Base-by-base conservation (phyloP, 2,888 invertebrate genomes). In the Drosophila bunnanda region DNA sequence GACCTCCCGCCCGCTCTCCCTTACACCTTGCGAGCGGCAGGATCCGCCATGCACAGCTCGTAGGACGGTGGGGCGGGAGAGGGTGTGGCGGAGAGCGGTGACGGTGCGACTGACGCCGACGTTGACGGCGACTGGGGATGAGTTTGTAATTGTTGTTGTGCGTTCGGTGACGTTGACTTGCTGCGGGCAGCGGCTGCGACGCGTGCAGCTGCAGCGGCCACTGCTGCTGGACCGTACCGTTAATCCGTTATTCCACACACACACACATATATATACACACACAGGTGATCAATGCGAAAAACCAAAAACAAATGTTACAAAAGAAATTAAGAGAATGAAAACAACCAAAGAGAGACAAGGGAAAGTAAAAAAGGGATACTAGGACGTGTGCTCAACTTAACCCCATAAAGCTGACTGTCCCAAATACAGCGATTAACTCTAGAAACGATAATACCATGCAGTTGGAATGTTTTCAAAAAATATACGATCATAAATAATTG, bases 101-200 rank as follows among this genome's bases (percentile, higher is more conserved):
- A 54, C 53, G 69, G 43, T 41, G 56, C 12, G 61, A 62, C 64
- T 66, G 76, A 76, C 30, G 58, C 36, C 48, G 64, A 48, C 39
- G 46, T 54, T 34, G 65, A 74, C 34, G 68, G 36, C 65, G 28
- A 43, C 36, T 41, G 55, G 20, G 60, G 50, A 25, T 44, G 65
- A 57, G 41, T 43, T 43, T 41, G n/a, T 50, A 39, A 61, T 36
- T 46, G 53, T n/a, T 66, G 69, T 38, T 60, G 70, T 61, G 30
- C 13, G 17, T 39, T n/a, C 17, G 17, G 64, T 36, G 67, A 52
- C 53, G 60, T 54, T 25, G 22, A 52, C 62, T 82, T 84, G 80
- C 70, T 82, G 69, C 91, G 69, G 65, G 83, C 85, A 79, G 79
- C 79, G 82, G 79, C 66, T 79, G 88, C 82, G 75, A 87, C 82